A percentile compares a stretch with the other conserved stretches of the same genome.
These are phyloP conservation scores for Bombus terrestris DNA, from an alignment of 1,140 invertebrate species.

Conservation along the genomic window DNA sequence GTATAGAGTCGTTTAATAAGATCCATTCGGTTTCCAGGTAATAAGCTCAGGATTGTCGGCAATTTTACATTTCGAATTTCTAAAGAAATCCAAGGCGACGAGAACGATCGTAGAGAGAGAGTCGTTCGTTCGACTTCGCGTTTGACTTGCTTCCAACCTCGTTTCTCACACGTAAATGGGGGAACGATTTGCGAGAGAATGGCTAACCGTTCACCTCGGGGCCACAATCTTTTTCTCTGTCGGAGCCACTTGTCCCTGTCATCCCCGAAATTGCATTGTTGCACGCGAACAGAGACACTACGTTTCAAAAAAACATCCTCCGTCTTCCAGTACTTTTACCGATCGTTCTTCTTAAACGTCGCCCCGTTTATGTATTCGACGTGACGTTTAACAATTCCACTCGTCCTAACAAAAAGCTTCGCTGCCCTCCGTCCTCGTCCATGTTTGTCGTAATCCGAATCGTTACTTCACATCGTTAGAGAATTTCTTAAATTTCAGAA, in stretches of 20 bases:
- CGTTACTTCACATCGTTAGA: too few species aligned
- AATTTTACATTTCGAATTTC: conserved; percentile 16
- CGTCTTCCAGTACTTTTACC: background rate
- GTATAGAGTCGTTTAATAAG: background rate
- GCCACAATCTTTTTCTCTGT: conserved; percentile 10
- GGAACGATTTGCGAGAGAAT: conserved; percentile 55
- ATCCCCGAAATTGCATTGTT: conserved; percentile 64
- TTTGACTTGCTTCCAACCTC: conserved; percentile 20
- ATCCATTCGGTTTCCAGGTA: background rate
- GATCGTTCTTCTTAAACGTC: background rate
- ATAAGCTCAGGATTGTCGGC: background rate
- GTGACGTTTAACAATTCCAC: background rate
- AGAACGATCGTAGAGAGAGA: background rate
- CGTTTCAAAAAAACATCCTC: background rate
- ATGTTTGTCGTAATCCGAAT: too few species aligned
- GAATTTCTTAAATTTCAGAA: too few species aligned
- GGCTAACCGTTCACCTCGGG: conserved; percentile 50
- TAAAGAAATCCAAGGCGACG: background rate
- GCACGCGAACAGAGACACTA: conserved; percentile 53
- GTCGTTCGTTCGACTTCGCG: conserved; percentile 4
- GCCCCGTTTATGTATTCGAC: background rate
- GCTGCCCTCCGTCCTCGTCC: too few species aligned
- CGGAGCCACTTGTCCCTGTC: conserved; percentile 54
- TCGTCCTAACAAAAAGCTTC: background rate
- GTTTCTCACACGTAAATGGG: conserved; percentile 57